Base-by-base conservation (phyloP, 2,113 vertebrate genomes). In the Pogona vitticeps region DNA sequence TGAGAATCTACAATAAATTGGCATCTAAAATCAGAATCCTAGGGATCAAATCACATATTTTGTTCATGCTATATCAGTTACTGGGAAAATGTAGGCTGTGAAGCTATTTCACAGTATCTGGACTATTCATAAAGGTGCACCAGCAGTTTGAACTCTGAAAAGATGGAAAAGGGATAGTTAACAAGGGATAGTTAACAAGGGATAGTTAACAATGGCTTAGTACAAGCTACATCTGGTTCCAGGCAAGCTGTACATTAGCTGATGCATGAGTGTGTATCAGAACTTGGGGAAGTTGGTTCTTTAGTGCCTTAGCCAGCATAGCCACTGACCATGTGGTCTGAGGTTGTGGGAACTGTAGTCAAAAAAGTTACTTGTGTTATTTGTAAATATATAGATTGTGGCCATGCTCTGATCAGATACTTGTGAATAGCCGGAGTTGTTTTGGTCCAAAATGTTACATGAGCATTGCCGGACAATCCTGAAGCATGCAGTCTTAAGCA, bases 21-120 rank as follows among this genome's bases (percentile, higher is more conserved):
- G 3, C 75, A 89, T 90, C 65, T 76, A 90, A 76, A 77, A 52
- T 52, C 46, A 92, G 68, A 82, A 80, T 13, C 5, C 40, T 40
- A 26, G 26, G 14, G 8, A 7, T 33, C 70, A 36, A 76, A 63
- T 77, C 21, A 36, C 61, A 67, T 26, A 65, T 28, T 20, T 23
- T 23, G 65, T 67, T 42, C 46, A 42, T 15, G 17, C 4, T 18
- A 46, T 3, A 42, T 20, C 8, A 28, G 33, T 26, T 18, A 18
- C 23, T 46, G 46, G 21, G 65, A 46, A 65, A 59, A 18, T 8
- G 40, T n/a, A 42, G 26, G 70, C 23, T 23, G 1, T 33, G 9
- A 17, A 46, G 40, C 72, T 76, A 1, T 63, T 61, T 73, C 20
- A 56, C 14, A 20, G 26, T 59, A 8, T 40, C 36, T 63, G 26